These are phyloP conservation scores for Silurus meridionalis DNA, from an alignment of 2,113 vertebrate species.

Conservation along the genomic window DNA sequence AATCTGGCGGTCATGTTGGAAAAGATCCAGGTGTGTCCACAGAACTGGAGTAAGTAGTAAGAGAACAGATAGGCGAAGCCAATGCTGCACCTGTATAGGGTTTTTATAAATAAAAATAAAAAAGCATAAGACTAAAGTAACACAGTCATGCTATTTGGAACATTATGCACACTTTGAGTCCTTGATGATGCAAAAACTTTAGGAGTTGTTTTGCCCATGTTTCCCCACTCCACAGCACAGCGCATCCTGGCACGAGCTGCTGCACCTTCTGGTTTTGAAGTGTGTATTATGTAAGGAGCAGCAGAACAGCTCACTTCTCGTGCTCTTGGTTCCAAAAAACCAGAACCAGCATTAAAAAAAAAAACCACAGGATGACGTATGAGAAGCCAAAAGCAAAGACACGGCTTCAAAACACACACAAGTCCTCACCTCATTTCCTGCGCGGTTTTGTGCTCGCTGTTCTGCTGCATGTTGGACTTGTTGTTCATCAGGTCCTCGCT, in stretches of 20 bases:
- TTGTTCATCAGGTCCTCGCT: neutral
- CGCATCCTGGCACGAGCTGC: neutral
- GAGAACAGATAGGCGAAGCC: conserved; percentile 78
- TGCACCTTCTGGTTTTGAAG: neutral
- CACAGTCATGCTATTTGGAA: no score
- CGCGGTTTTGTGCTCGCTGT: neutral
- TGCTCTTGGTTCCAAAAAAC: neutral
- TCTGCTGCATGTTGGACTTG: neutral
- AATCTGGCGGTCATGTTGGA: conserved; percentile 88
- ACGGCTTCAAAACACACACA: neutral
- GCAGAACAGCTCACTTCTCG: neutral
- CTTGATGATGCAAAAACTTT: neutral
- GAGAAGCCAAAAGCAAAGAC: neutral
- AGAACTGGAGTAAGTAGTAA: conserved; percentile 94
- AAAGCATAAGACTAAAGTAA: no score
- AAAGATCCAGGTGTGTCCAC: conserved; percentile 94
- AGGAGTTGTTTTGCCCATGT: neutral
- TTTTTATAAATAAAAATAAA: no score
- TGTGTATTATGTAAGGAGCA: neutral
- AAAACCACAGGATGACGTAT: no score
- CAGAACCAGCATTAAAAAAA: neutral
- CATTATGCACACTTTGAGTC: neutral
- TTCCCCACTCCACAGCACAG: neutral
- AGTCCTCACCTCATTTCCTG: conserved; percentile 25
- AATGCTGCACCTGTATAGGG: conserved; percentile 72